Evolutionary conservation across 2,888 invertebrate genomes (phyloP), one percentile per base, ranked within the genome.

Genomic region (Agelastica alni): DNA sequence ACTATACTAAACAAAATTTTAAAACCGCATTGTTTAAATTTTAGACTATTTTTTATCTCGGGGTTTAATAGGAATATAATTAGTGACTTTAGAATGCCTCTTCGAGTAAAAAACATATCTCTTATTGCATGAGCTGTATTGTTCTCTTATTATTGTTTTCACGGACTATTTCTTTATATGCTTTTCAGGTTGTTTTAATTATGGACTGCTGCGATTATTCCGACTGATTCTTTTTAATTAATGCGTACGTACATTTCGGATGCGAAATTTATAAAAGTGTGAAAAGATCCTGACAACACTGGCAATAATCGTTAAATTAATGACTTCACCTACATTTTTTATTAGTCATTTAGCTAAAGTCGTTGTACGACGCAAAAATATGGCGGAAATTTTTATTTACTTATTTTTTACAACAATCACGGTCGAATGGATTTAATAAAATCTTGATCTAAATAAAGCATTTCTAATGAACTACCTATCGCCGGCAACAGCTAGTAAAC

Each of bases 101-200:
- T 7, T 36, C 12, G 22, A 22, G n/a, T n/a, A n/a, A n/a, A n/a
- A n/a, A n/a, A 31, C 18, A 46, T 46, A 18, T 45, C 9, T 45
- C 26, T 31, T 26, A 37, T 48, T 41, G 48, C 39, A 20, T 41
- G 48, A 20, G 6, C 10, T 13, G 34, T 30, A 47, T 47, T 47
- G 47, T 48, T 48, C 48, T 48, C 31, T 47, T 39, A 37, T 39
- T 47, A 47, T 30, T 39, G 47, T 39, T 47, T 36, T 31, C 41
- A 48, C 48, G 48, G 48, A 48, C 48, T 48, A 48, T 48, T 48
- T 48, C 48, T 48, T 17, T 48, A 12, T 14, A 37, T 37, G 12
- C 36, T 48, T 48, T 48, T 48, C 48, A 48, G 39, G 17, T 16
- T 30, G 30, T 48, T 39, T 48, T 48, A 48, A 48, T 48, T 48